Conservation (phyloP, 2,888 invertebrate species). For the Mystacides longicornis region DNA sequence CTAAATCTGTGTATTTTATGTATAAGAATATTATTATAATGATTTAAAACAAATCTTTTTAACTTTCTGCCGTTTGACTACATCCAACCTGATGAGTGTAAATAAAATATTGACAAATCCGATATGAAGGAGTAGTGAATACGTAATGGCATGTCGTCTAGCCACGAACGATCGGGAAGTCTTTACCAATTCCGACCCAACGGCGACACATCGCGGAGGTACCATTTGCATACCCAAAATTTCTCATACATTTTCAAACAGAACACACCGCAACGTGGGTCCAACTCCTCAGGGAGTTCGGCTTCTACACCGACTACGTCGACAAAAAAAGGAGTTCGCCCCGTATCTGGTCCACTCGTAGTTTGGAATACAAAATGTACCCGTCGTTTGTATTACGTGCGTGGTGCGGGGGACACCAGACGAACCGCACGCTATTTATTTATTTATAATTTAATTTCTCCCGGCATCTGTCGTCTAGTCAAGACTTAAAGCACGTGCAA, state of each 20-base stretch:
- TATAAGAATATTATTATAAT: no score
- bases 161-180: no score
- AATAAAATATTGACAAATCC: no score
- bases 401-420: neutral
- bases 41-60: no score
- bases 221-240: constrained; percentile 2
- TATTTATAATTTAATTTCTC: constrained; percentile 6
- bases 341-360: no score
- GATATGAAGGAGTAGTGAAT: no score
- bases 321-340: neutral
- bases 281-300: neutral
- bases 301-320: no score
- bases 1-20: no score
- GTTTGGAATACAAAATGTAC: neutral
- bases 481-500: constrained; percentile 7
- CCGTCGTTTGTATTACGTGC: neutral
- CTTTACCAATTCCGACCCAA: no score
- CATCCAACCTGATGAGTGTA: no score
- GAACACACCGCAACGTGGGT: neutral
- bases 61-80: no score
- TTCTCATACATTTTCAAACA: neutral
- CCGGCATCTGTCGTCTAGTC: neutral
- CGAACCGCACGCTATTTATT: neutral
- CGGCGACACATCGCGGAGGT: neutral
- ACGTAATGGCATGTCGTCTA: no score